Evolutionary conservation across 1,140 invertebrate genomes (phyloP).

Genomic region (Papilio dardanus): DNA sequence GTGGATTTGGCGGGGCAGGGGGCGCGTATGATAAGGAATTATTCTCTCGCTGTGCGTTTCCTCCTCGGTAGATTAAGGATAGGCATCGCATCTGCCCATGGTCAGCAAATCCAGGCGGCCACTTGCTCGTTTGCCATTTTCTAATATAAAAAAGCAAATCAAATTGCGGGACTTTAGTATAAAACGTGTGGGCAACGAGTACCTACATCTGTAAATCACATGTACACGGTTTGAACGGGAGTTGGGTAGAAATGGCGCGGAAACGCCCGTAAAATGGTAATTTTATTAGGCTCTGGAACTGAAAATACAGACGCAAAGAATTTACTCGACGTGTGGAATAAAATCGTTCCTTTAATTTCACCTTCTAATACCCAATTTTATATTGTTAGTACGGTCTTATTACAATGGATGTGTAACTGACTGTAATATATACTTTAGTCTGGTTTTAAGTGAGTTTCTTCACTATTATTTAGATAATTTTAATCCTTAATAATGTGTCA

Average conservation of each 20-base stretch:
- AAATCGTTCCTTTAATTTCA: background rate
- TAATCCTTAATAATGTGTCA: background rate
- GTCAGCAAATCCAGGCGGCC: too few relatives aligned
- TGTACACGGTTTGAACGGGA: background rate
- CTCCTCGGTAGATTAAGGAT: too few relatives aligned
- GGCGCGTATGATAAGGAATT: too few relatives aligned
- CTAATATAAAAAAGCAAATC: slow-evolving; percentile 14
- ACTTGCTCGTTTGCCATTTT: too few relatives aligned
- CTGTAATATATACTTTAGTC: background rate
- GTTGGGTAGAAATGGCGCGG: slow-evolving; percentile 4
- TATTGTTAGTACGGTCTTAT: background rate
- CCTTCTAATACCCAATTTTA: slow-evolving; percentile 6
- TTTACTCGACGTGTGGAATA: background rate
- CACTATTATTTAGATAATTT: background rate
- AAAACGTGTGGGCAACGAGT: slow-evolving; percentile 2
- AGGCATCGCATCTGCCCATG: too few relatives aligned
- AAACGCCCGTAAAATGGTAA: slow-evolving; percentile 23
- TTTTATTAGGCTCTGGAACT: slow-evolving; percentile 10
- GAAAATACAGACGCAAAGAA: slow-evolving; percentile 3
- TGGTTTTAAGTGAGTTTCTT: background rate
- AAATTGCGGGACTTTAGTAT: background rate
- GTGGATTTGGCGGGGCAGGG: too few relatives aligned
- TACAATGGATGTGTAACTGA: background rate
- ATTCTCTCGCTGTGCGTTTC: too few relatives aligned
- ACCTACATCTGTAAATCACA: slow-evolving; percentile 23